Evolutionary conservation across 2,797 vertebrate genomes (phyloP).

Genomic region (Chelmon rostratus): DNA sequence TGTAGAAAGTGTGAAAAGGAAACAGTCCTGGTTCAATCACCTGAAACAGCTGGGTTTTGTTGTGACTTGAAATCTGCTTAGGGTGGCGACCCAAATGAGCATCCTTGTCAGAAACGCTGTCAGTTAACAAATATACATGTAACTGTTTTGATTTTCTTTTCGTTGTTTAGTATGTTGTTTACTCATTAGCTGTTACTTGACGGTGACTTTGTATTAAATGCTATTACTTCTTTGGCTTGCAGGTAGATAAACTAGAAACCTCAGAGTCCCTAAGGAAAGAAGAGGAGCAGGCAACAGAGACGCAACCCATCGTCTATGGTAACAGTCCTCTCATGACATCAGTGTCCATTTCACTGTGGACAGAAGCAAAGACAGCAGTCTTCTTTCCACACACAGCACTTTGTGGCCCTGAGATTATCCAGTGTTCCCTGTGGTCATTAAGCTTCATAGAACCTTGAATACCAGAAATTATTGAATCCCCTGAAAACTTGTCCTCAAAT

Average conservation of each 20-base stretch:
- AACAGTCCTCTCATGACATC: conserved; percentile 62
- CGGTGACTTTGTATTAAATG: conserved; percentile 18
- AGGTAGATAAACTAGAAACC: conserved; percentile 99
- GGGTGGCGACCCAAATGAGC: background rate
- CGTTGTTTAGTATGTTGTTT: background rate
- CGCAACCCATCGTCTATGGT: conserved; percentile 99
- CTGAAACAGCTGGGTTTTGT: background rate
- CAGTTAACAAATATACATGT: background rate
- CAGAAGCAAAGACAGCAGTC: background rate
- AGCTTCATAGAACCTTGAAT: background rate
- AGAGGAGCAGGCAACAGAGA: conserved; percentile 98
- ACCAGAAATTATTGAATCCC: too few relatives aligned
- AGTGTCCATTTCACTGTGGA: conserved; percentile 7
- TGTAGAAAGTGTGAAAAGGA: background rate
- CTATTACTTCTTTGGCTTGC: conserved; percentile 44
- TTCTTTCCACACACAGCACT: background rate
- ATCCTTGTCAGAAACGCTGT: background rate
- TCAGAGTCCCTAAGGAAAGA: conserved; percentile 99
- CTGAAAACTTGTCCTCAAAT: too few relatives aligned
- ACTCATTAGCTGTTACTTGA: background rate
- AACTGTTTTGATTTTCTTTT: background rate
- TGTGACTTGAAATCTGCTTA: background rate
- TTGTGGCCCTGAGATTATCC: background rate
- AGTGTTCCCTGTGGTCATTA: background rate
- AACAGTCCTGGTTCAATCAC: background rate